A percentile compares a stretch with the other conserved stretches of the same genome.
Evolutionary conservation across 2,888 invertebrate genomes (phyloP).

Genomic region (Ennomos fuscantarius): DNA sequence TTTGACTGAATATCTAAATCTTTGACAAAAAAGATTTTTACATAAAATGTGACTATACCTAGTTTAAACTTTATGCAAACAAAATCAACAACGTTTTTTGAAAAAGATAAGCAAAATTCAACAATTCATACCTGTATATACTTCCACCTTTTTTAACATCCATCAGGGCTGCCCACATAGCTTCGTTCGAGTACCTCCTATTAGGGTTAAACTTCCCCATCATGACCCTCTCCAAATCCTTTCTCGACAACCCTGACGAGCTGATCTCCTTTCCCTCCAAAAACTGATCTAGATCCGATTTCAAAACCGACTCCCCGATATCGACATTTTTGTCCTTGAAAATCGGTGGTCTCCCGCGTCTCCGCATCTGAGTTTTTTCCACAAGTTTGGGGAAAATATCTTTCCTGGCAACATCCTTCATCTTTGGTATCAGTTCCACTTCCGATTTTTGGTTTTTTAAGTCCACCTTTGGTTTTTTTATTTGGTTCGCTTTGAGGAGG

Average conservation of each 20-base stretch:
- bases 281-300: slow-evolving; percentile 81
- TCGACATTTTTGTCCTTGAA: slow-evolving; percentile 77
- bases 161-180: slow-evolving; percentile 85
- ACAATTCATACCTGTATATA: slow-evolving; percentile 80
- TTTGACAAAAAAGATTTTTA: too few relatives aligned
- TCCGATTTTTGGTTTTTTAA: slow-evolving; percentile 67
- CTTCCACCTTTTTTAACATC: slow-evolving; percentile 86
- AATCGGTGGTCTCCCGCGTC: slow-evolving; percentile 74
- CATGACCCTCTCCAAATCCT: slow-evolving; percentile 80
- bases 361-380: slow-evolving; percentile 64
- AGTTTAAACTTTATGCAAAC: too few relatives aligned
- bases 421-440: slow-evolving; percentile 75
- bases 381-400: slow-evolving; percentile 59
- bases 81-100: not conserved
- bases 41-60: too few relatives aligned
- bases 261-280: slow-evolving; percentile 80
- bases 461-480: slow-evolving; percentile 60
- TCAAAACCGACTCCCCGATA: slow-evolving; percentile 75
- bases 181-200: slow-evolving; percentile 79
- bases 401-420: slow-evolving; percentile 58
- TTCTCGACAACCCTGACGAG: slow-evolving; percentile 77
- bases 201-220: slow-evolving; percentile 84
- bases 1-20: too few relatives aligned
- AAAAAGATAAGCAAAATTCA: slow-evolving; percentile 3
- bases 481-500: slow-evolving; percentile 67